Percentiles rank a stretch among this genome's conserved stretches.
phyloP scores from a whole-genome alignment of 2,888 invertebrate genomes.

The Bedellia somnulentella region DNA sequence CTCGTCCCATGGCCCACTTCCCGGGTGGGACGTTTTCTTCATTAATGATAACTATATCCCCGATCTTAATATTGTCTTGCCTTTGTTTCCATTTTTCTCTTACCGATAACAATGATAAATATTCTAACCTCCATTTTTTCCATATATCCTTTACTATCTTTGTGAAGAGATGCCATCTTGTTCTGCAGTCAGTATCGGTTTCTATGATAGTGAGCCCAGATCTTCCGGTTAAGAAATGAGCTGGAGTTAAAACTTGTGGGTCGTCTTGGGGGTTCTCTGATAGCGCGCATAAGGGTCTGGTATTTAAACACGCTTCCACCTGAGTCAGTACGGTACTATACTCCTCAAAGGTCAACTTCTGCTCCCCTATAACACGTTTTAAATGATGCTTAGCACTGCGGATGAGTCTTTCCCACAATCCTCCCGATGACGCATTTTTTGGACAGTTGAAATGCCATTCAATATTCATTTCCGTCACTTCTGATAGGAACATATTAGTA shows the following conservation, averaged over 20 bases:
- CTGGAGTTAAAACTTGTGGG: slow-evolving; percentile 6
- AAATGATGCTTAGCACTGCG: slow-evolving; percentile 7
- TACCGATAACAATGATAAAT: slow-evolving; percentile 2
- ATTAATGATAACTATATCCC: slow-evolving; percentile 8
- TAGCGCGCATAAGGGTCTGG: not conserved
- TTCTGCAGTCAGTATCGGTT: slow-evolving; percentile 7
- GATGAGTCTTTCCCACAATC: slow-evolving; percentile 10
- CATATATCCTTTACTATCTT: slow-evolving; percentile 2
- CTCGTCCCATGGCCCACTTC: slow-evolving; percentile 9
- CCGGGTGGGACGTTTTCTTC: slow-evolving; percentile 9
- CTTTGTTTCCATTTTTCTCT: slow-evolving; percentile 1
- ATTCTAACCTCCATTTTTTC: slow-evolving; percentile 3
- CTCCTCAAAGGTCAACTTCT: slow-evolving; percentile 1
- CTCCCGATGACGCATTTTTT: slow-evolving; percentile 4
- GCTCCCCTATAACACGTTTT: not conserved
- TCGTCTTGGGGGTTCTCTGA: slow-evolving; percentile 6
- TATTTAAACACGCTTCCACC: slow-evolving; percentile 1
- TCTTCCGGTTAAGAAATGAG: slow-evolving; percentile 6
- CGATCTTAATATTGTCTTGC: slow-evolving; percentile 4
- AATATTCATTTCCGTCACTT: not conserved
- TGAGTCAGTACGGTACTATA: not conserved
- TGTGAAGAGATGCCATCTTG: slow-evolving; percentile 7
- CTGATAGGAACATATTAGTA: not conserved
- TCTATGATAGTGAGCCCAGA: slow-evolving; percentile 5
- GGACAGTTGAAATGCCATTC: slow-evolving; percentile 8